phyloP scores from a whole-genome alignment of 1,140 invertebrate species.

The Aphaenogaster floridana region DNA sequence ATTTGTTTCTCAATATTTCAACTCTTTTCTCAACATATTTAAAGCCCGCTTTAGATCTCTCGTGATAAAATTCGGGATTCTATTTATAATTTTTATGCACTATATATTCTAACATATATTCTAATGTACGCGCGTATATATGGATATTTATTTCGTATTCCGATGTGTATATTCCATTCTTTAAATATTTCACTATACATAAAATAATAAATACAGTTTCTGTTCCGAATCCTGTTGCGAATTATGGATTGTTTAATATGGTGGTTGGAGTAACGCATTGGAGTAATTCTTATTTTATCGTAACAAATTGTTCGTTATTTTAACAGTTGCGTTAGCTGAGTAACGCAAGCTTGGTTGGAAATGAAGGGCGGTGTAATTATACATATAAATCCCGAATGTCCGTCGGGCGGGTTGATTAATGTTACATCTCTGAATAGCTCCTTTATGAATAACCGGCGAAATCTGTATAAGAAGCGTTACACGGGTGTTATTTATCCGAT shows the following conservation, averaged over 20 bases:
- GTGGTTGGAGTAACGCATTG: neutral
- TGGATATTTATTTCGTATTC: neutral
- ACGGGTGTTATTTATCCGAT: slow-evolving; percentile 35
- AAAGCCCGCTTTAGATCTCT: neutral
- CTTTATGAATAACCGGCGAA: slow-evolving; percentile 25
- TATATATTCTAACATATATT: neutral
- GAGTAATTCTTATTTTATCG: neutral
- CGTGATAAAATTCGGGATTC: neutral
- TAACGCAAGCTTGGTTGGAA: neutral
- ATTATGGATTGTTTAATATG: neutral
- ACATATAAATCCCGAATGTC: slow-evolving; percentile 21
- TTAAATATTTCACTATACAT: neutral
- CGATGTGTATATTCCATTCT: neutral
- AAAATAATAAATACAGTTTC: neutral
- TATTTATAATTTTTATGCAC: neutral
- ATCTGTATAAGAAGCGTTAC: slow-evolving; percentile 1
- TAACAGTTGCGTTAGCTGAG: neutral
- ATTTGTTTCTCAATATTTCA: no score
- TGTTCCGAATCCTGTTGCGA: neutral
- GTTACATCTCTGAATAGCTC: slow-evolving; percentile 24
- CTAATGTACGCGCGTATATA: neutral
- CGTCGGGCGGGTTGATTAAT: neutral
- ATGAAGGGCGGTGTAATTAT: slow-evolving; percentile 7
- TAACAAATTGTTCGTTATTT: slow-evolving; percentile 1
- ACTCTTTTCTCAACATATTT: neutral